These are phyloP conservation scores for Strigamia transsilvanica DNA, from an alignment of 2,888 invertebrate species.

Conservation along the genomic window DNA sequence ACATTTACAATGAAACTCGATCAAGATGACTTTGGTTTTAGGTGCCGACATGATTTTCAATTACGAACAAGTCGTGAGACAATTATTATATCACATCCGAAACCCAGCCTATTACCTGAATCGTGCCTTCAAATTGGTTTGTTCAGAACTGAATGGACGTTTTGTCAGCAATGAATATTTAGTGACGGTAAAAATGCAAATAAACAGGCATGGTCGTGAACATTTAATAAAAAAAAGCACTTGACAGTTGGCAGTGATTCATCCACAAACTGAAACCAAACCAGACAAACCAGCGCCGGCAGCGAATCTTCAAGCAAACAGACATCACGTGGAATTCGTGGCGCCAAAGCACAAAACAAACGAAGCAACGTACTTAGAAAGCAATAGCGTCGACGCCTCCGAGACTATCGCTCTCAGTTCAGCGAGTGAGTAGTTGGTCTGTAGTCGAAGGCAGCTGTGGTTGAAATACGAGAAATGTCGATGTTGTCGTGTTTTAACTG, in stretches of 20 bases:
- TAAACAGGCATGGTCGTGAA: background rate
- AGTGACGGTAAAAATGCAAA: constrained; percentile 76
- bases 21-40: constrained; percentile 12
- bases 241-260: constrained; percentile 80
- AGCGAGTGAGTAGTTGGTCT: constrained; percentile 63
- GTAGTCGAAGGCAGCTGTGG: background rate
- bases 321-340: constrained; percentile 73
- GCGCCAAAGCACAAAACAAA: constrained; percentile 65
- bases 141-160: constrained; percentile 90
- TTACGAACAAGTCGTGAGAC: constrained; percentile 77
- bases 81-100: constrained; percentile 92
- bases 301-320: constrained; percentile 72
- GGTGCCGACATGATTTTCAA: constrained; percentile 81
- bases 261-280: constrained; percentile 73
- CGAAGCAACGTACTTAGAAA: constrained; percentile 63
- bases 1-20: background rate
- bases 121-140: constrained; percentile 93
- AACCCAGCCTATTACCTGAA: constrained; percentile 96
- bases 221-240: background rate
- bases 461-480: background rate
- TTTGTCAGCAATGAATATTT: constrained; percentile 96
- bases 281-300: constrained; percentile 58
- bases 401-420: constrained; percentile 64
- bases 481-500: background rate
- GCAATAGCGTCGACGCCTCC: constrained; percentile 63